These are phyloP conservation scores for Plagiodera versicolora DNA, from an alignment of 2,888 invertebrate species.

Conservation along the genomic window DNA sequence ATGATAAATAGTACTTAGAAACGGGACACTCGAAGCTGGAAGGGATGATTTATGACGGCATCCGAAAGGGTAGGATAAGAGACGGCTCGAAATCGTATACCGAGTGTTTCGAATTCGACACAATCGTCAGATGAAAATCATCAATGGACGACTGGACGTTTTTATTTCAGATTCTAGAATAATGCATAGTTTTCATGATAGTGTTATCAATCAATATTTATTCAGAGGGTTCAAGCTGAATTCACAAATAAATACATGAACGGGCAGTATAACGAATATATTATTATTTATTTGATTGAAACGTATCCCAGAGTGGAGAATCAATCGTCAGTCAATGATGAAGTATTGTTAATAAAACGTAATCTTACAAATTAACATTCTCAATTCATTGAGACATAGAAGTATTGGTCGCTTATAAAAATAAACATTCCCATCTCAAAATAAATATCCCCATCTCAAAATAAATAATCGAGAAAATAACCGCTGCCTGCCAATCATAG, in stretches of 20 bases:
- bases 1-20: background rate
- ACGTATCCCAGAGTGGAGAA: no score
- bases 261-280: no score
- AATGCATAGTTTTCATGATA: no score
- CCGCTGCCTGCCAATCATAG: slow-evolving; percentile 21
- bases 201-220: no score
- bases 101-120: no score
- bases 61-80: background rate
- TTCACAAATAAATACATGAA: no score
- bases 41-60: background rate
- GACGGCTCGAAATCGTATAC: background rate
- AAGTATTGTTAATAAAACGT: background rate
- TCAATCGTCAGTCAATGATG: background rate
- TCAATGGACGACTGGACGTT: no score
- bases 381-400: slow-evolving; percentile 15
- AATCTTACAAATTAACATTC: slow-evolving; percentile 15
- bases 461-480: slow-evolving; percentile 27
- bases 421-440: no score
- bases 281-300: no score
- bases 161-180: no score
- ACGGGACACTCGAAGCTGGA: background rate
- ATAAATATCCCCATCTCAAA: slow-evolving; percentile 23
- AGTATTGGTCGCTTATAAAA: slow-evolving; percentile 22
- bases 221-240: no score
- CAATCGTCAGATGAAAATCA: no score